These are phyloP conservation scores for Pachyseris speciosa DNA, from an alignment of 64 coral and sea anemone genomes.

Conservation along the genomic window DNA sequence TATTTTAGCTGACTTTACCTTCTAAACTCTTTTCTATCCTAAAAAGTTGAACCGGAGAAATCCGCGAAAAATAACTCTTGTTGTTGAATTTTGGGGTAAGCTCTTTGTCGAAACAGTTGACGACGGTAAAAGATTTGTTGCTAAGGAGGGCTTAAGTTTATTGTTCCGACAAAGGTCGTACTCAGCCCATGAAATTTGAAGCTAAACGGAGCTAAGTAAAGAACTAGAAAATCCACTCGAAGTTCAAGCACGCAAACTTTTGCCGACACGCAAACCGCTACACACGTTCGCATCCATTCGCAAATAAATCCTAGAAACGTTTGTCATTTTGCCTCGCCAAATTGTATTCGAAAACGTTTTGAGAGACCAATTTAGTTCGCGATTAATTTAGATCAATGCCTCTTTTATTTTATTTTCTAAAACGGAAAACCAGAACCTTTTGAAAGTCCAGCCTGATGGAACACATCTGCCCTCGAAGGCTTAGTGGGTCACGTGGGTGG, in stretches of 20 bases:
- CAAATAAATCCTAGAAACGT: background rate
- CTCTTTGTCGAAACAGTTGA: background rate
- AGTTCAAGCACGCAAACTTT: conserved; percentile 16
- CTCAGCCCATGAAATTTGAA: conserved; percentile 35
- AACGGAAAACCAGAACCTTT: background rate
- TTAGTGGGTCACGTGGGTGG: conserved; percentile 43
- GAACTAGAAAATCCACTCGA: background rate
- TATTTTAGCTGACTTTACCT: too few species aligned
- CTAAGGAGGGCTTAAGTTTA: background rate
- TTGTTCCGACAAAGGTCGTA: conserved; percentile 15
- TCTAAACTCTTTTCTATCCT: too few species aligned
- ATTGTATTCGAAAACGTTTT: background rate
- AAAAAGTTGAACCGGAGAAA: too few species aligned
- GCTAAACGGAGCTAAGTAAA: conserved; percentile 28
- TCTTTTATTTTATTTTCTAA: conserved; percentile 8
- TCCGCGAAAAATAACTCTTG: too few species aligned
- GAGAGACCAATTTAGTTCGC: background rate
- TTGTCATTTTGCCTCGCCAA: background rate
- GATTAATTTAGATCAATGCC: background rate
- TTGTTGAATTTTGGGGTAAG: background rate
- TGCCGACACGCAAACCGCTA: conserved; percentile 17
- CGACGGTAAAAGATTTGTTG: background rate
- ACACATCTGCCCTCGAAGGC: conserved; percentile 36
- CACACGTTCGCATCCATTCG: background rate
- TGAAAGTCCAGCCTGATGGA: conserved; percentile 20